Conservation (phyloP, 1,140 invertebrate species). For the Carposina sasakii region DNA sequence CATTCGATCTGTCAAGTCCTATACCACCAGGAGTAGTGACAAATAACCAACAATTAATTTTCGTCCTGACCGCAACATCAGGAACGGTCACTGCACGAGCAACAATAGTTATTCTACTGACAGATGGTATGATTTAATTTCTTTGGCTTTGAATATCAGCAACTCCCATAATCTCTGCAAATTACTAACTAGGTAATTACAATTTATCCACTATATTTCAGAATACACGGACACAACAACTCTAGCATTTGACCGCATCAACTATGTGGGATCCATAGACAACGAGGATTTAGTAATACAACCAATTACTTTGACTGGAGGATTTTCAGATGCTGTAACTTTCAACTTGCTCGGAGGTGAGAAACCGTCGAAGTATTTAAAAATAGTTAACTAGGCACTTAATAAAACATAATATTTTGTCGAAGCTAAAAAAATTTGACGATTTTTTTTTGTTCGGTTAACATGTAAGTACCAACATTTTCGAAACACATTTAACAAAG, state of each 20-base stretch:
- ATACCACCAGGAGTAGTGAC: constrained; percentile 23
- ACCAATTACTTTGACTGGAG: constrained; percentile 8
- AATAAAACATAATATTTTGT: no score
- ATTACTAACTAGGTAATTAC: neutral
- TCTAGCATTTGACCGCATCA: constrained; percentile 17
- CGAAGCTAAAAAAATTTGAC: no score
- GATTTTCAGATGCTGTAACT: constrained; percentile 3
- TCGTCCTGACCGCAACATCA: constrained; percentile 18
- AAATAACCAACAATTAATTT: constrained; percentile 26
- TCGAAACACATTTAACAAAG: no score
- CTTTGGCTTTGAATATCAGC: no score
- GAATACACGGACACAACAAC: neutral
- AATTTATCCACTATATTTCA: neutral
- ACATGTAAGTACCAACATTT: no score
- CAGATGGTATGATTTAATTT: constrained; percentile 14
- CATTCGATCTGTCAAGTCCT: constrained; percentile 7
- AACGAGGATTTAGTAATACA: constrained; percentile 2
- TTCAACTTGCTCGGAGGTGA: constrained; percentile 19
- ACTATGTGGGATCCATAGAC: constrained; percentile 16
- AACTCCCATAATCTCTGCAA: no score
- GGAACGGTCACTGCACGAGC: constrained; percentile 11
- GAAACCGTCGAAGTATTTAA: no score
- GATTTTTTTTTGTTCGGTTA: no score
- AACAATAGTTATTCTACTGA: constrained; percentile 22
- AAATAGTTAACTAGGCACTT: no score